phyloP scores from a whole-genome alignment of 2,888 invertebrate genomes.

The Watsonalla binaria region DNA sequence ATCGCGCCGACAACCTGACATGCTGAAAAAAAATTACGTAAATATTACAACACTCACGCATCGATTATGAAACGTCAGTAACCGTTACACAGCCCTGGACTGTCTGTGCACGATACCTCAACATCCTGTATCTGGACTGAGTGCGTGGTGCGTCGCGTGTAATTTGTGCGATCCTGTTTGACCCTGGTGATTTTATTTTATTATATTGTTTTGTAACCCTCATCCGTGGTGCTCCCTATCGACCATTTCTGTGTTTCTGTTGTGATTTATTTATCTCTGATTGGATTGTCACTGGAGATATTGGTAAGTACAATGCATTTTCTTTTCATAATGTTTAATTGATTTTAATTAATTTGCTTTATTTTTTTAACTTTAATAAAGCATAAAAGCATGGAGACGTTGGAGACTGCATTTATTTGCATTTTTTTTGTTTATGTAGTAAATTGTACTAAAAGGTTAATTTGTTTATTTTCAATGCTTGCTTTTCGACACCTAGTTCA shows the following conservation, averaged over 20 bases:
- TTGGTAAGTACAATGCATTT: constrained; percentile 47
- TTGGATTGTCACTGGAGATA: constrained; percentile 65
- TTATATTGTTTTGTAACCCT: constrained; percentile 60
- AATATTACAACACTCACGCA: constrained; percentile 74
- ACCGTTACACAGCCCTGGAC: constrained; percentile 31
- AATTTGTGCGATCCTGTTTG: constrained; percentile 64
- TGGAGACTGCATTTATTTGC: neutral
- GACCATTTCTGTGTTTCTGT: constrained; percentile 58
- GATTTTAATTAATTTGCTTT: constrained; percentile 1
- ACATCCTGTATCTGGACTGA: constrained; percentile 30
- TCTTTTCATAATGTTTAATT: constrained; percentile 9
- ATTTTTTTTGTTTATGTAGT: no score
- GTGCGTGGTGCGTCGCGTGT: constrained; percentile 41
- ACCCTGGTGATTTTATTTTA: constrained; percentile 69
- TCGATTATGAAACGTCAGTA: constrained; percentile 66
- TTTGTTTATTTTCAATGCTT: no score
- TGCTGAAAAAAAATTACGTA: constrained; percentile 75
- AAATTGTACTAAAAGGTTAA: no score
- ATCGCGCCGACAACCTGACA: constrained; percentile 59
- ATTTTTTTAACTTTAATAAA: constrained; percentile 1
- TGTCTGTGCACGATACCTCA: constrained; percentile 24
- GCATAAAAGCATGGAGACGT: no score
- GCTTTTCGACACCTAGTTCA: no score
- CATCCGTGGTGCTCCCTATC: constrained; percentile 53
- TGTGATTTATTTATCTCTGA: constrained; percentile 57